Evolutionary conservation across 2,888 invertebrate species (phyloP), one percentile per base, ranked within the genome.

Genomic region (Neoascia interrupta): DNA sequence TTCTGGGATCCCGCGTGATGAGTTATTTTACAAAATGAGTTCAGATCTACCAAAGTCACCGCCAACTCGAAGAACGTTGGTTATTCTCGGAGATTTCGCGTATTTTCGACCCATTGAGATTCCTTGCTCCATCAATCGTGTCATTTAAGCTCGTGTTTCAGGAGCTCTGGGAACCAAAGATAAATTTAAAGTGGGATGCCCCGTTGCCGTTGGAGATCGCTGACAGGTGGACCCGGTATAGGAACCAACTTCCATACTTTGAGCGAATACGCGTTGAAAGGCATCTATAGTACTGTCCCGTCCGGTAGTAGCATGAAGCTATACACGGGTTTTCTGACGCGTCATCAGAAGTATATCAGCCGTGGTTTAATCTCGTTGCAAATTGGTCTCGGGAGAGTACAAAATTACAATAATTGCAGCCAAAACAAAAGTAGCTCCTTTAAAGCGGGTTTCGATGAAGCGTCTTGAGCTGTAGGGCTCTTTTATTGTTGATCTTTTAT

Each of bases 391-490:
- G 0, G 58, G 58, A 21, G 21, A 31, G 0, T 1, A 15, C 0
- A 43, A 5, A 2, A 8, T 43, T 0, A 43, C 21, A 13, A 43
- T 58, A 1, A 34, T 53, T 2, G 63, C 63, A 10, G 23, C 60
- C 5, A 49, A 51, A 31, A 60, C 47, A n/a, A 47, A 60, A 41
- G 61, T 76, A 28, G 66, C 66, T 11, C 58, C 53, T 11, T 3
- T 72, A n/a, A 69, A 72, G 49, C 31, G 64, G 23, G 8, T 69
- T 11, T 69, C 66, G 5, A 66, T 81, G 3, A 60, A 69, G 1
- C 64, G 70, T 2, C 37, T 80, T 4, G 79, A 80, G 39, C 45
- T 75, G 1, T 75, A 64, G 11, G 72, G 70, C 15, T 72, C 63
- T n/a, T n/a, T n/a, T n/a, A n/a, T n/a, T n/a, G n/a, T n/a, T n/a